Percentiles rank a stretch among this genome's conserved stretches.
Conservation (phyloP, 2,888 invertebrate species). For the Limulus polyphemus region DNA sequence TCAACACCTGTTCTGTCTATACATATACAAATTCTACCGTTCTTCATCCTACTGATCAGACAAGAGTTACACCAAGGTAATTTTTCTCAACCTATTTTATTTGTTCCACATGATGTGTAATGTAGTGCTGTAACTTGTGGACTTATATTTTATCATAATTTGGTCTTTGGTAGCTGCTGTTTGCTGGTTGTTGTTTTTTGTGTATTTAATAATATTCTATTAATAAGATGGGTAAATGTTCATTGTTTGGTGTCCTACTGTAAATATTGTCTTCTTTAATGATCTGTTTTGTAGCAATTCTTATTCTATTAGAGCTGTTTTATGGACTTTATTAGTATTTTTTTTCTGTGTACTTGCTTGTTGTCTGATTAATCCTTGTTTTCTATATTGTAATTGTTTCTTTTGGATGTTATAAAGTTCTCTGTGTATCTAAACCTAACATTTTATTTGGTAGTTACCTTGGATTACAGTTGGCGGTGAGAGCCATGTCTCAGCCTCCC, state of each 20-base stretch:
- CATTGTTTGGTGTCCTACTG: slow-evolving; percentile 37
- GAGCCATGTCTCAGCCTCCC: slow-evolving; percentile 20
- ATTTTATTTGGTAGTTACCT: slow-evolving; percentile 18
- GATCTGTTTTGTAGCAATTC: not conserved
- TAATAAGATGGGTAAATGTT: slow-evolving; percentile 59
- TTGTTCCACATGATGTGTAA: too few species aligned
- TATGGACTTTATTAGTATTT: not conserved
- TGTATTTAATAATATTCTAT: slow-evolving; percentile 1
- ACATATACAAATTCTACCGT: slow-evolving; percentile 53
- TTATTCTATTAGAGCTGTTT: not conserved
- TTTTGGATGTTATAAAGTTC: slow-evolving; percentile 1
- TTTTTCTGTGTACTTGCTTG: slow-evolving; percentile 4
- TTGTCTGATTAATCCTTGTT: too few species aligned
- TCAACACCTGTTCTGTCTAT: slow-evolving; percentile 24
- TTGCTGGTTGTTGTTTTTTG: not conserved
- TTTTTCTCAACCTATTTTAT: not conserved
- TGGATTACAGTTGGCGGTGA: slow-evolving; percentile 20
- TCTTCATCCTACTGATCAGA: slow-evolving; percentile 75
- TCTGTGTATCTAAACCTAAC: slow-evolving; percentile 1
- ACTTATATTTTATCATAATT: not conserved
- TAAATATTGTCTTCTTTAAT: too few species aligned
- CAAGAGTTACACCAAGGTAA: slow-evolving; percentile 46
- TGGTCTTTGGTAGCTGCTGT: not conserved
- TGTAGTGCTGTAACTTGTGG: not conserved
- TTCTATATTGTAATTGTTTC: too few species aligned